These are phyloP conservation scores for Alcis repandata DNA, from an alignment of 2,888 invertebrate genomes.

Conservation along the genomic window DNA sequence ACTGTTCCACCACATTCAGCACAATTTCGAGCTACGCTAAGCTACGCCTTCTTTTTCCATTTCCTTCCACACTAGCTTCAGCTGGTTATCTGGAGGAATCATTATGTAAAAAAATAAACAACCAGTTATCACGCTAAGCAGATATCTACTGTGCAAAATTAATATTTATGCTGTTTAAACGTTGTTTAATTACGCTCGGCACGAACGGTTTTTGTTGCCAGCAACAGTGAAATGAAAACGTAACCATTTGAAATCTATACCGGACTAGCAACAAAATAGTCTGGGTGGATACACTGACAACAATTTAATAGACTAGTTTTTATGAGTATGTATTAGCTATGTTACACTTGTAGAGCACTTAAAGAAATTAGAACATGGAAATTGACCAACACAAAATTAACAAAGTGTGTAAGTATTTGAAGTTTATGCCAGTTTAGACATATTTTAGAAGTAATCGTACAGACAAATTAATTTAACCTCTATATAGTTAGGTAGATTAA, in stretches of 20 bases:
- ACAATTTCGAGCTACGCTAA: too few species aligned
- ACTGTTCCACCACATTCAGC: too few species aligned
- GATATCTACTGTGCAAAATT: slow-evolving; percentile 68
- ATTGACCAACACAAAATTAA: too few species aligned
- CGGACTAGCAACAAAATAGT: slow-evolving; percentile 25
- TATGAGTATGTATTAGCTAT: too few species aligned
- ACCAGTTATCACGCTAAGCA: slow-evolving; percentile 65
- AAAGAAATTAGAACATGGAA: too few species aligned
- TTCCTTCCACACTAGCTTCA: slow-evolving; percentile 9
- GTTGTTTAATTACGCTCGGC: slow-evolving; percentile 76
- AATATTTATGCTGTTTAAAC: slow-evolving; percentile 81
- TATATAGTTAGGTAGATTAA: too few species aligned
- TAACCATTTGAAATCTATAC: slow-evolving; percentile 45
- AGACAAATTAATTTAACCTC: too few species aligned
- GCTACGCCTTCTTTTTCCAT: not conserved
- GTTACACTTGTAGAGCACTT: too few species aligned
- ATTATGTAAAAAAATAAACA: slow-evolving; percentile 57
- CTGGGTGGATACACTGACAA: not conserved
- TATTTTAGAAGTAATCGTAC: too few species aligned
- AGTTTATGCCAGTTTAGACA: too few species aligned
- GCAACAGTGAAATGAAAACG: slow-evolving; percentile 43
- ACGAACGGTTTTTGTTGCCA: slow-evolving; percentile 62
- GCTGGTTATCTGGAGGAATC: slow-evolving; percentile 28
- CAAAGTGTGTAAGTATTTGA: too few species aligned
- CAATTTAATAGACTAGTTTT: not conserved